Evolutionary conservation across 2,113 vertebrate genomes (phyloP).

Genomic region (Microcebus murinus): DNA sequence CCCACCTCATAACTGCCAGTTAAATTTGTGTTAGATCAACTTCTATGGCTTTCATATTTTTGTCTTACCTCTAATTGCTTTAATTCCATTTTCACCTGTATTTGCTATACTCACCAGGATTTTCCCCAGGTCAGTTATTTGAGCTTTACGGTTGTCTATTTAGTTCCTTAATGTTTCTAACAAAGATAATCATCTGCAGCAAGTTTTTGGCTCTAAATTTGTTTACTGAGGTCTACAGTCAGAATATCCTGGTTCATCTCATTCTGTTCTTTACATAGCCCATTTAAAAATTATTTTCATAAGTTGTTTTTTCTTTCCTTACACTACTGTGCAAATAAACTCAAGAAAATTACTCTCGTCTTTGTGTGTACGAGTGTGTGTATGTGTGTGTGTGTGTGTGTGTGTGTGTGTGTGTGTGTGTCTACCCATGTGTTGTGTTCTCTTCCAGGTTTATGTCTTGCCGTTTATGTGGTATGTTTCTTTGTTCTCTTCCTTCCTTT

Average conservation of each 20-base stretch:
- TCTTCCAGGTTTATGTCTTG: neutral
- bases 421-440: neutral
- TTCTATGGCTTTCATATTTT: too few species aligned
- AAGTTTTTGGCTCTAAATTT: neutral
- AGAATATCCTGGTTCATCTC: neutral
- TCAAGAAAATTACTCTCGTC: neutral
- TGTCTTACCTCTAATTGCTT: neutral
- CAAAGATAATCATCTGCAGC: neutral
- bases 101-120: neutral
- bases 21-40: neutral
- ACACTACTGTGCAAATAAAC: neutral
- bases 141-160: neutral
- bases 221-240: neutral
- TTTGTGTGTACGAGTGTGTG: too few species aligned
- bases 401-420: too few species aligned
- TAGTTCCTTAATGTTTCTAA: neutral
- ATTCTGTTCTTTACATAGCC: neutral
- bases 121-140: neutral
- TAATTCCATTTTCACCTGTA: neutral
- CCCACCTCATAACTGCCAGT: neutral
- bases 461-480: neutral
- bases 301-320: neutral
- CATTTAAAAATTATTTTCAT: neutral
- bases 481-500: neutral
- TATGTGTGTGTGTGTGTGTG: too few species aligned